These are phyloP conservation scores for Smutsia temminckii DNA, from an alignment of 2,797 vertebrate species.

Conservation along the genomic window DNA sequence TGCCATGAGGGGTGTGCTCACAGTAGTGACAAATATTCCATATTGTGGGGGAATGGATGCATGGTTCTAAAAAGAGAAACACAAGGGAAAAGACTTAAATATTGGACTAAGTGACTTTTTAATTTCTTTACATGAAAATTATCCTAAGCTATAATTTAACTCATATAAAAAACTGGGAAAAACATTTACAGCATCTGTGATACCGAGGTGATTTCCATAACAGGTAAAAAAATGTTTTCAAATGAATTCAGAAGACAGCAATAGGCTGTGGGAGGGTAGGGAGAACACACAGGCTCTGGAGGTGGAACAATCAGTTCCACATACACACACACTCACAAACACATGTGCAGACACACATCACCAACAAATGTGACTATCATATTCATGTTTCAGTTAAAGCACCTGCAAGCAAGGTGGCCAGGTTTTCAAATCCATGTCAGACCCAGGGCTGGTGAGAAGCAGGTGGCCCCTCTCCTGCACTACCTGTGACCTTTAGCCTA, in stretches of 20 bases:
- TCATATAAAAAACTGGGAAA: neutral
- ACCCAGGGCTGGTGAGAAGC: neutral
- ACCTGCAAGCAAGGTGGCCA: neutral
- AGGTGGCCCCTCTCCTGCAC: neutral
- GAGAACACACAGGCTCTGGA: neutral
- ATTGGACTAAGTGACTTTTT: neutral
- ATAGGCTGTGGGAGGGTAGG: too few relatives aligned
- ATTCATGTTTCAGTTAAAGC: neutral
- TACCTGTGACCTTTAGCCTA: neutral
- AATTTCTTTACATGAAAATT: neutral
- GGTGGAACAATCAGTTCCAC: neutral
- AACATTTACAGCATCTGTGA: neutral
- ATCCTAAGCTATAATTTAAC: neutral
- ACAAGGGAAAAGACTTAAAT: neutral
- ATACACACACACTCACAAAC: neutral
- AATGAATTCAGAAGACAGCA: neutral
- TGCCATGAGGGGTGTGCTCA: neutral
- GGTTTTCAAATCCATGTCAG: neutral
- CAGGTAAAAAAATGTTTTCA: neutral
- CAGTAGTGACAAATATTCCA: neutral
- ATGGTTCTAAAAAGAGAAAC: neutral
- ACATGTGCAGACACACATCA: neutral
- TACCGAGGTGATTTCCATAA: neutral
- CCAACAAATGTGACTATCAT: neutral
- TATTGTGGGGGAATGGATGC: neutral